Conservation (phyloP, 2,888 invertebrate genomes). For the Lycia hirtaria region DNA sequence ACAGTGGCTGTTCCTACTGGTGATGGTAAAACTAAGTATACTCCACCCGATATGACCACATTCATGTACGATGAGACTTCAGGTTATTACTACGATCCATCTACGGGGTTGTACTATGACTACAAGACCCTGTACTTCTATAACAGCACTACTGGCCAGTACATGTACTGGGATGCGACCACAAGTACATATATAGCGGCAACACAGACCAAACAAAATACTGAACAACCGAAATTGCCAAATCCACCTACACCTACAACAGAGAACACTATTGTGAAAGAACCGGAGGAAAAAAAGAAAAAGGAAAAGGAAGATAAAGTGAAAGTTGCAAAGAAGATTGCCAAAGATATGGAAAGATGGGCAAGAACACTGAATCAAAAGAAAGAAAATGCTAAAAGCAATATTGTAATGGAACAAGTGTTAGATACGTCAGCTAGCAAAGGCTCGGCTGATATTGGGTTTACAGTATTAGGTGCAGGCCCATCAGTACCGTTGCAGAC, state of each 20-base stretch:
- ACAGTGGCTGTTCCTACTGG: slow-evolving; percentile 83
- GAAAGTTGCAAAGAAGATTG: slow-evolving; percentile 98
- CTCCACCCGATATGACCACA: slow-evolving; percentile 94
- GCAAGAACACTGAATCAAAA: slow-evolving; percentile 98
- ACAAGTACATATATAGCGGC: slow-evolving; percentile 87
- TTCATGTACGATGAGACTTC: slow-evolving; percentile 98
- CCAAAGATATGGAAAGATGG: slow-evolving; percentile 95
- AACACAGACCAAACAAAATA: slow-evolving; percentile 67
- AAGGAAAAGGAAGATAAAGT: slow-evolving; percentile 96
- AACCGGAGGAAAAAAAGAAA: slow-evolving; percentile 87
- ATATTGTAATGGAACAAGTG: slow-evolving; percentile 77
- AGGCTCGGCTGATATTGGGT: slow-evolving; percentile 96
- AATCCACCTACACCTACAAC: slow-evolving; percentile 59
- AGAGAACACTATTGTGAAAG: slow-evolving; percentile 58
- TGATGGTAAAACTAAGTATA: slow-evolving; percentile 88
- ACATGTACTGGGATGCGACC: slow-evolving; percentile 97
- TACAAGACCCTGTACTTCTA: slow-evolving; percentile 98
- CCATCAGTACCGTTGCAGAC: slow-evolving; percentile 61
- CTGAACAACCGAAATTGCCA: slow-evolving; percentile 59
- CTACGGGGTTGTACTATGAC: slow-evolving; percentile 98
- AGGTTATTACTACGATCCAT: slow-evolving; percentile 97
- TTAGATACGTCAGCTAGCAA: slow-evolving; percentile 82
- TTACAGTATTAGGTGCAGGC: slow-evolving; percentile 93
- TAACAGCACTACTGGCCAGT: slow-evolving; percentile 95
- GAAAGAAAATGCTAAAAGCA: slow-evolving; percentile 88